A percentile compares a stretch with the other conserved stretches of the same genome.
These are phyloP conservation scores for Melanargia galathea DNA, from an alignment of 2,888 invertebrate species.

Conservation along the genomic window DNA sequence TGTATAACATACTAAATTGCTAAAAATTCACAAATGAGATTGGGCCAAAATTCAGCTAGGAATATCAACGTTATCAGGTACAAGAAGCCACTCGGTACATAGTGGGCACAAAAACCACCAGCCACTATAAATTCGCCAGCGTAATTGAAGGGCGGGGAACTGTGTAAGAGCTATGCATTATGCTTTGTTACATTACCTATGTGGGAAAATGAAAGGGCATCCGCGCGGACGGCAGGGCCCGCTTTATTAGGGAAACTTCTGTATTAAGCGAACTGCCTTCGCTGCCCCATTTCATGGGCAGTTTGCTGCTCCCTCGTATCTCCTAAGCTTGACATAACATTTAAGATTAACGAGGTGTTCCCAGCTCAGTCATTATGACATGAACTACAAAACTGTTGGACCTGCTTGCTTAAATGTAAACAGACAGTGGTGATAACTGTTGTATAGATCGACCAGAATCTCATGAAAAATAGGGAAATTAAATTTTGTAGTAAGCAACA, in stretches of 20 bases:
- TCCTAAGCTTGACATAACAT: background rate
- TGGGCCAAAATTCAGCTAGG: no score
- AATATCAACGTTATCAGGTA: no score
- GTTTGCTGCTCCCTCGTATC: background rate
- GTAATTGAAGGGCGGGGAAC: slow-evolving; percentile 35
- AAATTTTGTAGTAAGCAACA: no score
- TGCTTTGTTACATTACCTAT: slow-evolving; percentile 23
- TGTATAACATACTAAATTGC: no score
- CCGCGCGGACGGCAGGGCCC: slow-evolving; percentile 20
- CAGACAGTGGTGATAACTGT: no score
- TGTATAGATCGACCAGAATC: no score
- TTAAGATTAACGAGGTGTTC: background rate
- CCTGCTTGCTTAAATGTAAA: no score
- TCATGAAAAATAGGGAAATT: no score
- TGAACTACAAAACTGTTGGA: no score
- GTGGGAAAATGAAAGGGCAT: slow-evolving; percentile 32
- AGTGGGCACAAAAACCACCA: slow-evolving; percentile 25
- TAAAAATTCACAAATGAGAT: no score
- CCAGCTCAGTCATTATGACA: background rate
- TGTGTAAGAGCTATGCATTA: slow-evolving; percentile 25
- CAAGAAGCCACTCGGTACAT: no score
- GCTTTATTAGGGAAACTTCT: slow-evolving; percentile 3
- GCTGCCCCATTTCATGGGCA: background rate
- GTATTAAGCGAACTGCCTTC: background rate
- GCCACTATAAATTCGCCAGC: slow-evolving; percentile 32